phyloP scores from a whole-genome alignment of 2,113 vertebrate species.

The Poecile atricapillus region DNA sequence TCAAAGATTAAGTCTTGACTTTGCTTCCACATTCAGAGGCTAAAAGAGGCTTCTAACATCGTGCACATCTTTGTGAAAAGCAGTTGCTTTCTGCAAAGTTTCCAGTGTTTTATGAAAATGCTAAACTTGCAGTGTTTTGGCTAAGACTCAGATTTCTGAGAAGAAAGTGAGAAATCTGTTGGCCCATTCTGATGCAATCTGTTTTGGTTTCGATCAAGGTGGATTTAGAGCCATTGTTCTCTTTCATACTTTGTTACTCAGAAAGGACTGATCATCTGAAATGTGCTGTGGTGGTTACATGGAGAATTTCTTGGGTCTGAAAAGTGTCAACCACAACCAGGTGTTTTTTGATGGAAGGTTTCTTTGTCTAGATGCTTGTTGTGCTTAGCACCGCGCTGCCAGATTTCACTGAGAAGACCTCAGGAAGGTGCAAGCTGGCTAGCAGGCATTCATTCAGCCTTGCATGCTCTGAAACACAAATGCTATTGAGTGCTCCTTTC shows the following conservation, averaged over 20 bases:
- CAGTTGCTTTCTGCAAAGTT: neutral
- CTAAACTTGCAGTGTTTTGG: neutral
- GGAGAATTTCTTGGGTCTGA: neutral
- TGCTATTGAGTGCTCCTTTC: neutral
- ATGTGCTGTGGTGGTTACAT: neutral
- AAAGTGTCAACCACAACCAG: neutral
- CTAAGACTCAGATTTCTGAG: neutral
- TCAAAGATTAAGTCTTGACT: neutral
- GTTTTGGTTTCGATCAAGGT: neutral
- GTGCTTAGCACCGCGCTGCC: rapidly evolving
- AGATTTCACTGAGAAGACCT: neutral
- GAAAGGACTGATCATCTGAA: neutral
- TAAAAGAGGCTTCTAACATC: neutral
- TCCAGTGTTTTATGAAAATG: neutral
- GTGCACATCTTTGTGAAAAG: neutral
- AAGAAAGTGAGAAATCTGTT: neutral
- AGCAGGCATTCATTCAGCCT: neutral
- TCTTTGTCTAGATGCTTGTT: neutral
- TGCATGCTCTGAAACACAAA: neutral
- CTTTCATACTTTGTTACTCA: neutral
- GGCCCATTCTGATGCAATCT: neutral
- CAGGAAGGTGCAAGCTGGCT: neutral
- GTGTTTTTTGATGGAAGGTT: neutral
- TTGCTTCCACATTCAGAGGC: neutral
- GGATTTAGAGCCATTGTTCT: neutral